Evolutionary conservation across 2,888 invertebrate genomes (phyloP), one percentile per base, ranked within the genome.

Genomic region (Eristalis tenax): DNA sequence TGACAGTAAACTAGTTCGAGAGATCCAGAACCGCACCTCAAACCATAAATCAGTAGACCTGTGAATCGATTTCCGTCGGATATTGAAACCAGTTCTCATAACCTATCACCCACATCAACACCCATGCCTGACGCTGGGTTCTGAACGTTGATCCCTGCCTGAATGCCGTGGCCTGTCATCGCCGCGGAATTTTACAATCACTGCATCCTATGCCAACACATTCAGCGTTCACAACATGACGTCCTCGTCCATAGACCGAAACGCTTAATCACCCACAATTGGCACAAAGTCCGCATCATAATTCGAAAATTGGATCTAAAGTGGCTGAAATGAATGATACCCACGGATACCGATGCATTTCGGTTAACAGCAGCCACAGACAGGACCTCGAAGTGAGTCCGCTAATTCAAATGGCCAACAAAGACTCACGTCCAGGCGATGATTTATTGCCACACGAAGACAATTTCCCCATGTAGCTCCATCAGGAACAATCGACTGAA

Each of bases 361-460:
- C 50, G 50, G 18, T 18, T 18, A 8, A 8, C 8, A 50, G 8
- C 18, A 18, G 18, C 50, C 50, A 8, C 18, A 5, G 8, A 18
- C 18, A 50, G 18, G 10, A 5, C 18, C 18, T 50, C 18, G 18
- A 50, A 18, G 18, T 10, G 18, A 18, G 8, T 18, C 18, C 18
- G 18, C 5, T 18, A 50, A 50, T 18, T 50, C 50, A 50, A 50
- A 28, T 63, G 32, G n/a, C n/a, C 63, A 38, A 65, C 26, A 65
- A 65, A 18, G 38, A 32, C 64, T 22, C 28, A 28, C 38, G 65
- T 65, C 56, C 18, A 38, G 50, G 64, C 32, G 56, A 74, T 74
- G 74, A 74, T 74, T 74, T 65, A 74, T 63, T 13, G 63, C 64
- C 32, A 23, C 64, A 50, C 15, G 10, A 74, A 64, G 50, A 64